Base-by-base conservation (phyloP, 2,113 vertebrate genomes). In the Vireo altiloquus region DNA sequence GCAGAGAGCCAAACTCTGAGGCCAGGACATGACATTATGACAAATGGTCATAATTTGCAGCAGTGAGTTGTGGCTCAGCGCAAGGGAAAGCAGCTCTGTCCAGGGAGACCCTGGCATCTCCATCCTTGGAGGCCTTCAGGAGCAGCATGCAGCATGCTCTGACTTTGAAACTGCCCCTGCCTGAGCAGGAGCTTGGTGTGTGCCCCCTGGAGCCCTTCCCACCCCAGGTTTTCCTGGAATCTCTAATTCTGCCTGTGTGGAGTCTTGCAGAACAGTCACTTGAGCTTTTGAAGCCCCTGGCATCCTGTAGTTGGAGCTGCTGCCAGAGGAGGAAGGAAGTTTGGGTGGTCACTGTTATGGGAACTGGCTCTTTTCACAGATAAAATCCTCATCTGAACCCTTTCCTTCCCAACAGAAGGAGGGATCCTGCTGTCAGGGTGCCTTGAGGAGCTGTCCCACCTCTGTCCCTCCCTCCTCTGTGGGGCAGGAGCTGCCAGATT, bases 311-410 rank as follows among this genome's bases (percentile, higher is more conserved):
- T 9, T 75, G 80, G 54, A 78, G 76, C 33, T 92, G 14, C 82
- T 68, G 64, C 52, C 87, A 54, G n/a, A 70, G 33, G 54, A 85
- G 37, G 25, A 57, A 31, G 11, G 61, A 25, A 18, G 18, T 65
- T 82, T 65, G 79, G 17, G 47, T 70, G 66, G 40, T 56, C 4
- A 1, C n/a, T 82, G 5, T 60, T 60, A 20, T 0, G 1, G 46
- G 25, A 85, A 6, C 5, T 57, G 61, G 13, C 47, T 79, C 56
- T 61, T 82, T n/a, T 10, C 65, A 56, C 19, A 35, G 50, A 13
- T n/a, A 2, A 0, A 52, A 4, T 71, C 33, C 39, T 47, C 3
- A 0, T 50, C 33, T 57, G 47, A 6, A 1, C 42, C 30, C 35
- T 64, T 71, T 50, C 27, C 20, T 49, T 56, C 35, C n/a, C 64